Percentiles rank a stretch among this genome's conserved stretches.
Evolutionary conservation across 2,888 invertebrate genomes (phyloP).

Genomic region (Lobophora halterata): DNA sequence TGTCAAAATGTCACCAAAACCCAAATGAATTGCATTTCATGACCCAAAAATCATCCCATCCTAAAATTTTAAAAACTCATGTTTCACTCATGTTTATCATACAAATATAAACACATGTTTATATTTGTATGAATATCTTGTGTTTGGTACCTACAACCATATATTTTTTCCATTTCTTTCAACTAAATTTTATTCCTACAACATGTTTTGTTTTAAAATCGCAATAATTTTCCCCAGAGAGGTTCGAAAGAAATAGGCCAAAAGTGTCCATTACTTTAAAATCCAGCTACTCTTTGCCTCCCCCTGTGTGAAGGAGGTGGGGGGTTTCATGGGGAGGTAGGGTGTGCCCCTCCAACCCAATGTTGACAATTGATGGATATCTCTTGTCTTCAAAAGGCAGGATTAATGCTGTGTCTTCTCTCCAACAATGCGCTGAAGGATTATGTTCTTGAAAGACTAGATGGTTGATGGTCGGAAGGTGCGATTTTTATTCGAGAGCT

Average conservation of each 20-base stretch:
- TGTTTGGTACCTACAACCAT: too few relatives aligned
- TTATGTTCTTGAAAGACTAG: slow-evolving; percentile 52
- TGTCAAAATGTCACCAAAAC: too few relatives aligned
- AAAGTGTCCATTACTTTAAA: slow-evolving; percentile 7
- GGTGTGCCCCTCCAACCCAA: slow-evolving; percentile 63
- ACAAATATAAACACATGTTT: too few relatives aligned
- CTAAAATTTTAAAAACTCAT: too few relatives aligned
- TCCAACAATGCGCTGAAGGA: slow-evolving; percentile 65
- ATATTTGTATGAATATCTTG: too few relatives aligned
- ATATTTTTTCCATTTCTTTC: too few relatives aligned
- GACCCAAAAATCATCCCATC: too few relatives aligned
- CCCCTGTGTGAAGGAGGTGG: slow-evolving; percentile 57
- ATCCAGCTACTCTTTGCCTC: slow-evolving; percentile 53
- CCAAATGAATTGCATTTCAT: too few relatives aligned
- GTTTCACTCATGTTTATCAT: too few relatives aligned
- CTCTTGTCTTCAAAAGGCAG: slow-evolving; percentile 77
- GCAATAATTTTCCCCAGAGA: too few relatives aligned
- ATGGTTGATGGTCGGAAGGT: slow-evolving; percentile 15
- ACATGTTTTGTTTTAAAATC: too few relatives aligned
- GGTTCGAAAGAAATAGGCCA: slow-evolving; percentile 9
- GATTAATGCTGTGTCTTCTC: slow-evolving; percentile 71
- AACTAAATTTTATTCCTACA: too few relatives aligned
- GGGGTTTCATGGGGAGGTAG: slow-evolving; percentile 41
- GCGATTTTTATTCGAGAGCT: slow-evolving; percentile 34
- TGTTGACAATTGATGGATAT: slow-evolving; percentile 81